Evolutionary conservation across 2,797 vertebrate genomes (phyloP).

Genomic region (Sus cebifrons): DNA sequence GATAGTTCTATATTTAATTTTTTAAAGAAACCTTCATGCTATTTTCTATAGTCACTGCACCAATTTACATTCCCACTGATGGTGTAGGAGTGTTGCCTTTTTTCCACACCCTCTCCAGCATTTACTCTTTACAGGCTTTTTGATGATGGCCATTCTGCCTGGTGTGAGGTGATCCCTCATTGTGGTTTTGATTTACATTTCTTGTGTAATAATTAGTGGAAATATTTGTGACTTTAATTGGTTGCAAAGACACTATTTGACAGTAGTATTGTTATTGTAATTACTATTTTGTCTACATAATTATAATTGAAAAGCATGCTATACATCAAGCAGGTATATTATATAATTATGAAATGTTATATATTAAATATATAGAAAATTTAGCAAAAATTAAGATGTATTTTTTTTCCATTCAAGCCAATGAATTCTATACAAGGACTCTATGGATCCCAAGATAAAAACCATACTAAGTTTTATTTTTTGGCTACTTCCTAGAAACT

Average conservation of each 20-base stretch:
- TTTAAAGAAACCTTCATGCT: too few species aligned
- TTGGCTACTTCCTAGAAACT: background rate
- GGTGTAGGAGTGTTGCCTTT: too few species aligned
- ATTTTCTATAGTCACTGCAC: too few species aligned
- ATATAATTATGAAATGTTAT: background rate
- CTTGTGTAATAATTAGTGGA: background rate
- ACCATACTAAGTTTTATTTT: background rate
- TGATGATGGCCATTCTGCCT: too few species aligned
- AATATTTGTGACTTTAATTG: slow-evolving; percentile 16
- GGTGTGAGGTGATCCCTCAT: too few species aligned
- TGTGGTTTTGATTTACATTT: too few species aligned
- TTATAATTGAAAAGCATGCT: background rate
- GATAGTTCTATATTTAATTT: too few species aligned
- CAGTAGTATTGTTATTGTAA: background rate
- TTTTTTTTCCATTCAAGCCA: background rate
- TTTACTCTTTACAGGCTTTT: too few species aligned
- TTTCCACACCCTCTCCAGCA: too few species aligned
- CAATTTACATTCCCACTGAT: too few species aligned
- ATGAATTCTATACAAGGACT: background rate
- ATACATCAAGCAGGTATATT: background rate
- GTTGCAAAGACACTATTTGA: background rate
- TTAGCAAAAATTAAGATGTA: background rate
- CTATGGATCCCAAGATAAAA: background rate
- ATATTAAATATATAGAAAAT: background rate
- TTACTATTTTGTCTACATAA: background rate